Base-by-base conservation (phyloP, 1,140 invertebrate genomes). In the Drosophila lacteicornis region DNA sequence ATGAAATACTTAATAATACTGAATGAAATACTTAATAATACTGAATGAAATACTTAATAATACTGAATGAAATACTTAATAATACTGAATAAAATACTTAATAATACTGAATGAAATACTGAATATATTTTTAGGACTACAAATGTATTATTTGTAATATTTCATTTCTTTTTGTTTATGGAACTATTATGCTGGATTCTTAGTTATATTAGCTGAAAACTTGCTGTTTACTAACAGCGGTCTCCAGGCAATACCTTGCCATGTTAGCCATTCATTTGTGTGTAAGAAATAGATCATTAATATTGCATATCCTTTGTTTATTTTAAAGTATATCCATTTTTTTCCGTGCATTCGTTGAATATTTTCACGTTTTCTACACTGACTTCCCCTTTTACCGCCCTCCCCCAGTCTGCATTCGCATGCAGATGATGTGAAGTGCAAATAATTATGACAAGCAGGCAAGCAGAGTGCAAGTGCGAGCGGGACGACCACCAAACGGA, bases 351-450 rank as follows among this genome's bases (percentile, higher is more conserved):
- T 22, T 22, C 19, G 15, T 40, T 40, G 53, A 55, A 40, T 40
- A 40, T 15, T 40, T 40, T 40, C 30, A n/a, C 61, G 19, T 65
- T 59, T 58, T 17, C 51, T 33, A 27, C 58, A 49, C 30, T n/a
- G n/a, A 62, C 33, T 69, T 66, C 40, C 17, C 19, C 30, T 8
- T 3, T 3, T 13, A 11, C 3, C 17, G 0, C 36, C 38, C 45
- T 25, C 42, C 33, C 42, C 33, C 27, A 13, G 9, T 1, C 53
- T n/a, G 38, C 55, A 46, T 62, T 25, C 71, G 17, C 79, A 84
- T 84, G 82, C 80, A 75, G 80, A 82, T 82, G 79, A 82, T 82
- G 83, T 82, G 60, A 86, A 87, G 82, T 86, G 82, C 80, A 90
- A 88, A 81, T 88, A 88, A 88, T 90, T 90, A 90, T 88, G 78